phyloP scores from a whole-genome alignment of 1,140 invertebrate species.

The Drosophila bifasciata region DNA sequence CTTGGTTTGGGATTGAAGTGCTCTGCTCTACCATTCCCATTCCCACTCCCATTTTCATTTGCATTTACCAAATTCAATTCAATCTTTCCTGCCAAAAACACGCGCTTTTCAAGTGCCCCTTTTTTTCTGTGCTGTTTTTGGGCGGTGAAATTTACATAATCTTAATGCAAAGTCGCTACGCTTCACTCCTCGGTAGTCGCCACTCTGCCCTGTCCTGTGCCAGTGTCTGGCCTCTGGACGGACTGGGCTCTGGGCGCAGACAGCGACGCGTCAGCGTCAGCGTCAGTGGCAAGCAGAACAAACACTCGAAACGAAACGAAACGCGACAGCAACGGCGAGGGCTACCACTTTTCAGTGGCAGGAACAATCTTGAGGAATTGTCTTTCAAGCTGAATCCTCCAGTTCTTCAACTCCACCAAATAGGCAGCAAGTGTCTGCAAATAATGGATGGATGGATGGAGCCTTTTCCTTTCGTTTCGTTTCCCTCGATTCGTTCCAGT shows the following conservation, averaged over 20 bases:
- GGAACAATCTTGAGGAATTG: slow-evolving; percentile 22
- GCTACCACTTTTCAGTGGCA: slow-evolving; percentile 9
- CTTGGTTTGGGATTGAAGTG: background rate
- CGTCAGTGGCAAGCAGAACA: slow-evolving; percentile 43
- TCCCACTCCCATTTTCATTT: too few relatives aligned
- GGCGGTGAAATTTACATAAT: slow-evolving; percentile 69
- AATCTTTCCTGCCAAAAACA: slow-evolving; percentile 61
- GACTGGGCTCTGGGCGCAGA: slow-evolving; percentile 39
- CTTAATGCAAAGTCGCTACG: slow-evolving; percentile 65
- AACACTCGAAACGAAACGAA: slow-evolving; percentile 24
- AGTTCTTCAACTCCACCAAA: background rate
- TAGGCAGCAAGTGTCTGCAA: slow-evolving; percentile 57
- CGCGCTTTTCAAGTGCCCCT: slow-evolving; percentile 62
- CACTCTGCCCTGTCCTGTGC: too few relatives aligned
- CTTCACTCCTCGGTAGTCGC: background rate
- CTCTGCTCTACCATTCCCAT: background rate
- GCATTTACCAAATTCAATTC: slow-evolving; percentile 27
- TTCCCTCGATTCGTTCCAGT: slow-evolving; percentile 50
- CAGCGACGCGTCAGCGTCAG: slow-evolving; percentile 39
- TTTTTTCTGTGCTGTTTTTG: slow-evolving; percentile 31
- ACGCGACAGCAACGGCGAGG: too few relatives aligned
- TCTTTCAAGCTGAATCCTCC: background rate
- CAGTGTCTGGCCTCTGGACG: too few relatives aligned
- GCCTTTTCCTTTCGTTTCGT: background rate
- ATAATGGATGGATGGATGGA: slow-evolving; percentile 53